phyloP scores from a whole-genome alignment of 2,113 vertebrate species.

The Pterophyllum scalare region DNA sequence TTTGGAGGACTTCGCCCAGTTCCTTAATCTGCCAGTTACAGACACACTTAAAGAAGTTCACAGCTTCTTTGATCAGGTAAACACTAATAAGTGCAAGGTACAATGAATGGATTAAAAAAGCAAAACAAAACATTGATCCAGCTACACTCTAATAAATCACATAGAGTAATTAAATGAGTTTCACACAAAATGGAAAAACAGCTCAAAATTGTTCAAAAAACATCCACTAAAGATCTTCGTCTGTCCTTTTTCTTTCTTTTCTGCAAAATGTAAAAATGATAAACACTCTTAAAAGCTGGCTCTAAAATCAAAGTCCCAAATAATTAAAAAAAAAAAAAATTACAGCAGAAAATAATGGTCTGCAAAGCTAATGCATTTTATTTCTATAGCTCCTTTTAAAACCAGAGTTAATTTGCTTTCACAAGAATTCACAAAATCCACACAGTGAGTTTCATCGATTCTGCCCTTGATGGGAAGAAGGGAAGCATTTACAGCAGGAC shows the following conservation, averaged over 20 bases:
- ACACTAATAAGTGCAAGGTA: neutral
- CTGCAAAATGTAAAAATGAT: neutral
- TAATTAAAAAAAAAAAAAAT: neutral
- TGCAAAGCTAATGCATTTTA: neutral
- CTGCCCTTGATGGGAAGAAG: neutral
- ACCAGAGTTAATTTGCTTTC: neutral
- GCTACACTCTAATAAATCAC: neutral
- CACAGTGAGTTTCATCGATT: neutral
- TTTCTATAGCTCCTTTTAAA: too few relatives aligned
- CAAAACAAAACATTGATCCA: neutral
- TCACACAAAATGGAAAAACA: neutral
- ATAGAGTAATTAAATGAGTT: neutral
- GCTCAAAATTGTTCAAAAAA: neutral
- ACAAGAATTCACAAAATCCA: too few relatives aligned
- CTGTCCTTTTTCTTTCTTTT: too few relatives aligned
- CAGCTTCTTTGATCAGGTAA: slow-evolving; percentile 89
- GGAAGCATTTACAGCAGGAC: neutral
- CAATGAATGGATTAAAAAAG: neutral
- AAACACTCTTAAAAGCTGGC: neutral
- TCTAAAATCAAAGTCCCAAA: neutral
- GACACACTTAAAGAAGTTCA: slow-evolving; percentile 85
- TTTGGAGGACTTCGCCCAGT: slow-evolving; percentile 84
- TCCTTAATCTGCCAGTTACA: slow-evolving; percentile 83
- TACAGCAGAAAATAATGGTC: neutral
- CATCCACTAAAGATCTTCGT: neutral